phyloP scores from a whole-genome alignment of 2,888 invertebrate species.

The Poecilus cupreus region DNA sequence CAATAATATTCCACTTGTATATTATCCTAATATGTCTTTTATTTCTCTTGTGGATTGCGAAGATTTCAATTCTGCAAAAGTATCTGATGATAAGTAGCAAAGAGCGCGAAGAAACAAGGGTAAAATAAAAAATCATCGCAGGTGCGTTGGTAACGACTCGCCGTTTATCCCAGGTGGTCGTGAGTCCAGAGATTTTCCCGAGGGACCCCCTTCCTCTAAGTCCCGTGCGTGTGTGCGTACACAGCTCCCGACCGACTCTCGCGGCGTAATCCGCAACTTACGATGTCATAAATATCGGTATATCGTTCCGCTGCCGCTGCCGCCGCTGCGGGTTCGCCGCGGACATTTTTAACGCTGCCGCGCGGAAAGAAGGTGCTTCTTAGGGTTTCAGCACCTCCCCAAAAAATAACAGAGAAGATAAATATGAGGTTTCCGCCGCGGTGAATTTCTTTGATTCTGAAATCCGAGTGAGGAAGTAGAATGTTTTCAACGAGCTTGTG shows the following conservation, averaged over 20 bases:
- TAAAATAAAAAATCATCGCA: conserved; percentile 58
- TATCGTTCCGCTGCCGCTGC: conserved; percentile 23
- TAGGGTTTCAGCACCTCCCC: conserved; percentile 35
- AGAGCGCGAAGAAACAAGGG: conserved; percentile 1
- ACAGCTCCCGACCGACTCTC: conserved; percentile 46
- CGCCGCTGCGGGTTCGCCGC: neutral
- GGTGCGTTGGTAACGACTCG: conserved; percentile 51
- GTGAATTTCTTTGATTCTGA: conserved; percentile 1
- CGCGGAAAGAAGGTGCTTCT: conserved; percentile 12
- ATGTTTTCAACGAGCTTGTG: neutral
- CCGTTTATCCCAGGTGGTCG: conserved; percentile 56
- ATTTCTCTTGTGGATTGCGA: neutral
- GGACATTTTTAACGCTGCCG: conserved; percentile 44
- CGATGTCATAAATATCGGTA: conserved; percentile 66
- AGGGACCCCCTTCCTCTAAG: neutral
- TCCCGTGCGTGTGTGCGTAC: conserved; percentile 35
- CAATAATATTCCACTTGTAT: no score
- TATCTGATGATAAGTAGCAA: conserved; percentile 5
- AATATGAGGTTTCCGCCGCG: conserved; percentile 18
- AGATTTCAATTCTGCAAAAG: conserved; percentile 8
- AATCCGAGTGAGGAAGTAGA: neutral
- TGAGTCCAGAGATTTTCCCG: conserved; percentile 52
- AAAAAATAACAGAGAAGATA: conserved; percentile 36
- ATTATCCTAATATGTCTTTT: neutral
- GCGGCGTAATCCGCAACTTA: conserved; percentile 63